Evolutionary conservation across 2,797 vertebrate species (phyloP), one percentile per base, ranked within the genome.

Genomic region (Hylomyscus alleni): DNA sequence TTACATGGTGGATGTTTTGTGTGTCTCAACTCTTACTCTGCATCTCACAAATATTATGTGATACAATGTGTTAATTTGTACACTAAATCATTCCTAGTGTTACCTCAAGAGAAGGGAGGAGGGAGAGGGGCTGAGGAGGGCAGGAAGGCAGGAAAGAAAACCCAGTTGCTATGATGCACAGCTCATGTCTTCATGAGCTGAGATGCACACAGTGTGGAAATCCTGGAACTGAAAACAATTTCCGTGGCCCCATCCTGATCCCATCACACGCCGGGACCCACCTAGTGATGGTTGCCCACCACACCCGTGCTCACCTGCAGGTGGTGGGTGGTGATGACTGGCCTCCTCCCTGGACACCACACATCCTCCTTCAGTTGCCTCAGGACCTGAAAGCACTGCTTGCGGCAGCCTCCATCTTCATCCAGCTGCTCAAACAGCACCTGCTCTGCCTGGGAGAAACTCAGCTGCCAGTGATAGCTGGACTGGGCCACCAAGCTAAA

Each of bases 401-500:
- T 97, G 44, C 99, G 98, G 95, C 99, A 99, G 7, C 99, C 99
- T 0, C 99, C 99, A 0, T 99, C 99, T 80, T 99, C 99, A 52
- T 99, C 99, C 22, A 99, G 98, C 31, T 98, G 98, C 78, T 98
- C 98, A 97, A 99, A 97, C 97, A 99, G 97, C 58, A 99, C 95
- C 93, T 95, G 98, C 96, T 99, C 99, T 0, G 99, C 99, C 72
- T 98, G 98, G 29, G 98, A 98, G 98, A 99, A 99, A 40, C 98
- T 98, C 96, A 99, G 97, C 97, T 99, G 98, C 99, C 99, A 99
- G 98, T 99, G 99, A 20, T 99, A 99, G 97, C 96, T 98, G 22
- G 99, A 99, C 4, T 98, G 98, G 89, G 99, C 99, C 98, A 99
- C 89, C 67, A 99, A 97, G 98, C 98, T 98, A 0, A 99, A 99